These are phyloP conservation scores for Phylloscopus trochilus DNA, from an alignment of 2,113 vertebrate species.

Conservation along the genomic window DNA sequence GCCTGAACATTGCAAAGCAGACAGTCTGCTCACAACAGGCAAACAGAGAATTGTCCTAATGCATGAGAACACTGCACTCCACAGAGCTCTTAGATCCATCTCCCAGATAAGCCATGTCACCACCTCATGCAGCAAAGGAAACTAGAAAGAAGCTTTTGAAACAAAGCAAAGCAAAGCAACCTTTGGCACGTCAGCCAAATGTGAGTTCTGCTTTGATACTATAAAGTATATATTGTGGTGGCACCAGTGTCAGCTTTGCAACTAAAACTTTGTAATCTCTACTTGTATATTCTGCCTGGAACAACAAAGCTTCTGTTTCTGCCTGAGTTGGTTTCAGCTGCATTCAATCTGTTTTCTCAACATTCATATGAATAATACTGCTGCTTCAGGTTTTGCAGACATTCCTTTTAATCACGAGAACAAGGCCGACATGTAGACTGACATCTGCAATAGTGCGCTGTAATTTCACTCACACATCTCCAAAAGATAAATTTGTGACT, in stretches of 20 bases:
- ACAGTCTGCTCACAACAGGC: neutral
- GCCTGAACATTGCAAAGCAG: neutral
- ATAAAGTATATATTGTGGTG: neutral
- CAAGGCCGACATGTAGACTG: neutral
- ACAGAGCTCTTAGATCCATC: neutral
- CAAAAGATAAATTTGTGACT: neutral
- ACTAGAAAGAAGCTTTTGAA: constrained; percentile 1
- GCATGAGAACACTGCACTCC: neutral
- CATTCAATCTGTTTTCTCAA: neutral
- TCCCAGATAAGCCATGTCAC: neutral
- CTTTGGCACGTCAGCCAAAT: neutral
- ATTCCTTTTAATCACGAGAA: neutral
- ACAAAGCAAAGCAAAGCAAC: neutral
- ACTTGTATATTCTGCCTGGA: neutral
- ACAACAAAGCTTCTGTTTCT: neutral
- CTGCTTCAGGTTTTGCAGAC: neutral
- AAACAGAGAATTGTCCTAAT: neutral
- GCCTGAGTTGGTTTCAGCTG: neutral
- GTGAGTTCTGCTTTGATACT: neutral
- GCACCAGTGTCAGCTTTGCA: neutral
- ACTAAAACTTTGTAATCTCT: neutral
- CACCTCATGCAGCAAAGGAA: neutral
- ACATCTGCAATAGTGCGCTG: neutral
- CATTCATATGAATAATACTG: neutral
- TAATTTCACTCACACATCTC: neutral